Evolutionary conservation across 2,113 vertebrate species (phyloP).

Genomic region (Tylochromis polylepis): DNA sequence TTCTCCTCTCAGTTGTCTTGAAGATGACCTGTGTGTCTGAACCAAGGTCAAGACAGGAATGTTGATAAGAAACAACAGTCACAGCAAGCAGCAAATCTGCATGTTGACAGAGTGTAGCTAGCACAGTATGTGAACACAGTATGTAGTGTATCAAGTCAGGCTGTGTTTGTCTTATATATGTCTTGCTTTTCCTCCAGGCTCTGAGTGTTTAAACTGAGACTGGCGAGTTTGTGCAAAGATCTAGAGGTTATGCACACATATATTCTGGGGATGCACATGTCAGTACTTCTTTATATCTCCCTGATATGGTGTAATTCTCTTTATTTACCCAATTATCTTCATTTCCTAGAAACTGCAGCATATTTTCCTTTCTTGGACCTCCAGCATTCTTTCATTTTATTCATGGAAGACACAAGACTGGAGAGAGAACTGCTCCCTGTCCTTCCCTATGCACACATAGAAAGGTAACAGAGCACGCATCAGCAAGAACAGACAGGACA

Average conservation of each 20-base stretch:
- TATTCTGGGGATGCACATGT: not conserved
- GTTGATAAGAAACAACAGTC: conserved; percentile 24
- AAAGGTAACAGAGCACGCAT: not conserved
- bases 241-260: not conserved
- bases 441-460: no score
- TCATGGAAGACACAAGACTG: not conserved
- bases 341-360: not conserved
- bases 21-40: conserved; percentile 14
- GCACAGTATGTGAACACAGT: conserved; percentile 9
- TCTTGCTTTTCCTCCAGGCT: not conserved
- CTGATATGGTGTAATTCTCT: not conserved
- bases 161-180: not conserved
- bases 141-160: not conserved
- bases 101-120: conserved; percentile 22
- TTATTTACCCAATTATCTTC: not conserved
- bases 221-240: not conserved
- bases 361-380: not conserved
- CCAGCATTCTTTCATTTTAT: not conserved
- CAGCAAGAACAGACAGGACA: not conserved
- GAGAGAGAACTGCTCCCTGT: no score
- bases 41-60: conserved; percentile 21
- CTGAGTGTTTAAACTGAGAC: not conserved
- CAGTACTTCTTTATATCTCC: not conserved
- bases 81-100: conserved; percentile 1
- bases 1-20: not conserved